phyloP scores from a whole-genome alignment of 2,888 invertebrate genomes.

The Nomada flava region DNA sequence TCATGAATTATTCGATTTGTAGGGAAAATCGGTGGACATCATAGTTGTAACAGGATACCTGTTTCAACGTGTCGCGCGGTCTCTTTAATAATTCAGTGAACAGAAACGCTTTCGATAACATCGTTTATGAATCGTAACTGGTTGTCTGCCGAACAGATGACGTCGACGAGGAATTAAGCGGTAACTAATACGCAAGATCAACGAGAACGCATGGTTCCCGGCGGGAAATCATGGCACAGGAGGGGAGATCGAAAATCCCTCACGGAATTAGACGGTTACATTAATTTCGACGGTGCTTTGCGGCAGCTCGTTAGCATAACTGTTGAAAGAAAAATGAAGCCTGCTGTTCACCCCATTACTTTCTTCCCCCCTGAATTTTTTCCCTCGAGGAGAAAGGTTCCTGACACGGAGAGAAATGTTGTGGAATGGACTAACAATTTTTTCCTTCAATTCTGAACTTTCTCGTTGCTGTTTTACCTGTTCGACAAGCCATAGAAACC shows the following conservation, averaged over 20 bases:
- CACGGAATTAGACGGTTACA: constrained; percentile 42
- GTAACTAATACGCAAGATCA: constrained; percentile 30
- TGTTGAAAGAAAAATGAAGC: constrained; percentile 14
- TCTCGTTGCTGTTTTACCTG: constrained; percentile 1
- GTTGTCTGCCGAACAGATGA: constrained; percentile 28
- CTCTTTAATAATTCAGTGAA: constrained; percentile 47
- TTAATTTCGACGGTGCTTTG: constrained; percentile 5
- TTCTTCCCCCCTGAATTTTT: not conserved
- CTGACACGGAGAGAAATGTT: not conserved
- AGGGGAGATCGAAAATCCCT: constrained; percentile 28
- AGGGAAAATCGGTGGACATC: constrained; percentile 42
- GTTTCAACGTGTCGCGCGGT: constrained; percentile 21
- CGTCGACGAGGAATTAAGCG: constrained; percentile 39
- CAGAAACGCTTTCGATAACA: constrained; percentile 41
- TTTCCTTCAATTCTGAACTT: not conserved
- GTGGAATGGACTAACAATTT: constrained; percentile 6
- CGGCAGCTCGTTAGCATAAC: constrained; percentile 75
- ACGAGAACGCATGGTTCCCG: constrained; percentile 15
- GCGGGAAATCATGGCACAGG: not conserved
- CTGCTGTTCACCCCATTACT: constrained; percentile 1
- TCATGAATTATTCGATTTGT: constrained; percentile 39
- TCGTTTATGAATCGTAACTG: constrained; percentile 20
- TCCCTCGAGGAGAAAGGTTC: not conserved
- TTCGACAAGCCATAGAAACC: constrained; percentile 29
- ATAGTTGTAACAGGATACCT: constrained; percentile 34